phyloP scores from a whole-genome alignment of 2,113 vertebrate genomes.

The Carlito syrichta region DNA sequence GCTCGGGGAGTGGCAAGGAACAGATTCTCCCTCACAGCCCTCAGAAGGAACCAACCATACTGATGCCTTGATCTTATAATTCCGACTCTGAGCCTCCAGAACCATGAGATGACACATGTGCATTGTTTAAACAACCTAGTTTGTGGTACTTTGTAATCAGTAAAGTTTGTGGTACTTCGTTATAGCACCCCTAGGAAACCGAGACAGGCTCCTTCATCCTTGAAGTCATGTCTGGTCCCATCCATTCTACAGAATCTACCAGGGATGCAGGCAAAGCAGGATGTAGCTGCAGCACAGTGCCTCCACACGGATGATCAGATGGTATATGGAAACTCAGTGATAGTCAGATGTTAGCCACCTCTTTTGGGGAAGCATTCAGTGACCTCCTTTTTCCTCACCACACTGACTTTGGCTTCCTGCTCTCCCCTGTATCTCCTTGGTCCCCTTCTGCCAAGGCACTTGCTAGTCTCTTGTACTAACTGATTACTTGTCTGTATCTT shows the following conservation, averaged over 20 bases:
- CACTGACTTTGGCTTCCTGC: not conserved
- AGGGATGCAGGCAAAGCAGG: not conserved
- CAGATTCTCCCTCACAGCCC: too few relatives aligned
- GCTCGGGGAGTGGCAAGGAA: not conserved
- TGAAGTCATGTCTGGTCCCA: not conserved
- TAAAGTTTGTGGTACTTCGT: not conserved
- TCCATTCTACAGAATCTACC: not conserved
- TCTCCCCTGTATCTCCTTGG: not conserved
- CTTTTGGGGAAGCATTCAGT: not conserved
- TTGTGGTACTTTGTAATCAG: not conserved
- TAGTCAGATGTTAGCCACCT: not conserved
- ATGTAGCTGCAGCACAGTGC: too few relatives aligned
- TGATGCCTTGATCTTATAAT: not conserved
- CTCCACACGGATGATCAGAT: rapidly evolving
- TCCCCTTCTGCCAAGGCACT: not conserved
- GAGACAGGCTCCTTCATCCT: rapidly evolving
- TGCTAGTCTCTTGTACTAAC: not conserved
- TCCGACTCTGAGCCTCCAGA: not conserved
- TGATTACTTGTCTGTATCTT: not conserved
- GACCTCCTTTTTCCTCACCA: not conserved
- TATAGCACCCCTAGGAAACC: rapidly evolving
- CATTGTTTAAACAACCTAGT: not conserved
- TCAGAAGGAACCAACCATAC: not conserved
- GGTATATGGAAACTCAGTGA: not conserved
- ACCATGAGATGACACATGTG: not conserved